A percentile compares a stretch with the other conserved stretches of the same genome.
Evolutionary conservation across 2,888 invertebrate genomes (phyloP).

Genomic region (Patella caerulea): DNA sequence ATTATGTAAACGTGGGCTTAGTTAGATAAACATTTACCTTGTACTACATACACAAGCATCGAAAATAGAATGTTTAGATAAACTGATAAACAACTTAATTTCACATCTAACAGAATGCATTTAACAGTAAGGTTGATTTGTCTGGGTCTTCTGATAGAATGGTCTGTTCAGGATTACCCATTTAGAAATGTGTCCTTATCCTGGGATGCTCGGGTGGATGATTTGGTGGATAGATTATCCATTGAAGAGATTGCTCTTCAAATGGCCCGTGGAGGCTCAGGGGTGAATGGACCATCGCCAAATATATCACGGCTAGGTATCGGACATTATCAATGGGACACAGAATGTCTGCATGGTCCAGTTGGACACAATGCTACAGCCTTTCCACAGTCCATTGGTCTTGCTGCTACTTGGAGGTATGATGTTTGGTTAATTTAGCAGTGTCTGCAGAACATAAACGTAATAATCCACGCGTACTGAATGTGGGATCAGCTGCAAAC

Average conservation of each 20-base stretch:
- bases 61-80: too few relatives aligned
- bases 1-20: too few relatives aligned
- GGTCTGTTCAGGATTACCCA: background rate
- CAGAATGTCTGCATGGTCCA: constrained; percentile 36
- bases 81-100: too few relatives aligned
- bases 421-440: background rate
- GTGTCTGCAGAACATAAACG: too few relatives aligned
- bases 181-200: background rate
- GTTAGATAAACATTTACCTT: too few relatives aligned
- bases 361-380: constrained; percentile 42
- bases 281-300: background rate
- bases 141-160: background rate
- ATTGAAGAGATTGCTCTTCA: background rate
- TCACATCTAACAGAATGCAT: too few relatives aligned
- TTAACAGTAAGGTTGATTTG: too few relatives aligned
- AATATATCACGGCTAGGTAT: constrained; percentile 9
- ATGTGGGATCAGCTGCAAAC: too few relatives aligned
- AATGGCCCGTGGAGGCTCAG: background rate
- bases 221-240: background rate
- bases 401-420: constrained; percentile 41
- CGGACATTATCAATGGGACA: constrained; percentile 19
- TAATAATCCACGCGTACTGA: too few relatives aligned
- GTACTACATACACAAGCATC: too few relatives aligned
- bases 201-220: background rate
- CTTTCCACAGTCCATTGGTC: constrained; percentile 53